phyloP scores from a whole-genome alignment of 2,888 invertebrate genomes.

The Tachina lurida region DNA sequence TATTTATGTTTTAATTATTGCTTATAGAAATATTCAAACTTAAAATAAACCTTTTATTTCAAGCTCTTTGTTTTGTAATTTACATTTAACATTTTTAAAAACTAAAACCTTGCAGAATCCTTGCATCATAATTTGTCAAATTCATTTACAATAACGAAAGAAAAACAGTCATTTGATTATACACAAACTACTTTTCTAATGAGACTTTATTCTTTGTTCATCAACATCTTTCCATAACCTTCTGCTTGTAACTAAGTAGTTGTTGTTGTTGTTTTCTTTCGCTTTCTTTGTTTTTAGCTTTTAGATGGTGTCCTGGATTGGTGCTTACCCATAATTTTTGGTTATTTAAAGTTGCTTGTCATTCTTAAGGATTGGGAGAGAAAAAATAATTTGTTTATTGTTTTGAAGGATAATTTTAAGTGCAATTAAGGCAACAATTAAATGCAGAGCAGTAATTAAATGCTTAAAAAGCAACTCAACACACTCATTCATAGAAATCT shows the following conservation, averaged over 20 bases:
- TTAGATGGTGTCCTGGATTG: constrained; percentile 1
- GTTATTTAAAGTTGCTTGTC: constrained; percentile 54
- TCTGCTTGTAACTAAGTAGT: neutral
- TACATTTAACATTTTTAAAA: neutral
- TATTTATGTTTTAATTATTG: neutral
- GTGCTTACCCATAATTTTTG: constrained; percentile 31
- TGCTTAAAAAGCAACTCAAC: neutral
- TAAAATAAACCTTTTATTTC: neutral
- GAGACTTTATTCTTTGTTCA: constrained; percentile 56
- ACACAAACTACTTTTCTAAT: constrained; percentile 61
- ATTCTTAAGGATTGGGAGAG: constrained; percentile 50
- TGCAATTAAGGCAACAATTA: constrained; percentile 73
- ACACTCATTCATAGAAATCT: neutral
- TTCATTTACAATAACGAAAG: constrained; percentile 41
- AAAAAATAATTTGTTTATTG: constrained; percentile 70
- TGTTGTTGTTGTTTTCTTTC: no score
- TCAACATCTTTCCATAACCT: constrained; percentile 17
- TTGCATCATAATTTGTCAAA: constrained; percentile 26
- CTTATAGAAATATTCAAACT: neutral
- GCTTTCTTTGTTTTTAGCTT: neutral
- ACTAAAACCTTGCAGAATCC: no score
- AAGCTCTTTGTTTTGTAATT: neutral
- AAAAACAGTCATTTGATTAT: constrained; percentile 60
- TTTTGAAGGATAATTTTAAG: constrained; percentile 72
- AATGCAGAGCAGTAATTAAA: constrained; percentile 57